Conservation (phyloP, 2,888 invertebrate species). For the Acleris holmiana region DNA sequence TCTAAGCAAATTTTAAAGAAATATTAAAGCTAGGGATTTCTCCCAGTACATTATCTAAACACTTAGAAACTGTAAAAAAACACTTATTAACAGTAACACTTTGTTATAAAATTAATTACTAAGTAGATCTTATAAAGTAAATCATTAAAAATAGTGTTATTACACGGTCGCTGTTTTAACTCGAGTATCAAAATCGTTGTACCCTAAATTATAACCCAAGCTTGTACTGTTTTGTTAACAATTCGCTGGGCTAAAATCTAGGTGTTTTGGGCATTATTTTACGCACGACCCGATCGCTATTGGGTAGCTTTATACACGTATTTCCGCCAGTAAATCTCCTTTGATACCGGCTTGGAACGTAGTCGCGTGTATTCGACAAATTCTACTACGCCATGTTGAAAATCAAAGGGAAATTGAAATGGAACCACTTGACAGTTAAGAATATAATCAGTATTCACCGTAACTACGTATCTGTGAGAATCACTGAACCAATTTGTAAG, state of each 20-base stretch:
- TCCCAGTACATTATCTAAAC: slow-evolving; percentile 29
- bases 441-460: slow-evolving; percentile 18
- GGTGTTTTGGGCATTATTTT: too few relatives aligned
- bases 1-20: slow-evolving; percentile 23
- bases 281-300: not conserved
- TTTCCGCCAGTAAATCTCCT: not conserved
- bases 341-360: slow-evolving; percentile 11
- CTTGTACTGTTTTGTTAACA: too few relatives aligned
- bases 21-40: slow-evolving; percentile 30
- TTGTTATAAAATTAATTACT: not conserved
- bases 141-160: slow-evolving; percentile 2
- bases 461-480: slow-evolving; percentile 6
- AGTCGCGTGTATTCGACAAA: slow-evolving; percentile 1
- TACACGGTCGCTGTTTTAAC: not conserved
- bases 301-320: not conserved
- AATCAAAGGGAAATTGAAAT: slow-evolving; percentile 20
- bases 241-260: too few relatives aligned
- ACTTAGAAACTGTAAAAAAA: slow-evolving; percentile 25
- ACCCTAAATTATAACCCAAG: too few relatives aligned
- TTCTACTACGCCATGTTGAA: not conserved
- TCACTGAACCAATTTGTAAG: slow-evolving; percentile 17
- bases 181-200: too few relatives aligned
- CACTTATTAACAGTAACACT: slow-evolving; percentile 6
- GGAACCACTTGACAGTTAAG: slow-evolving; percentile 3
- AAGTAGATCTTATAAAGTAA: slow-evolving; percentile 3